phyloP scores from a whole-genome alignment of 1,140 invertebrate species.

The Tetranychus urticae region DNA sequence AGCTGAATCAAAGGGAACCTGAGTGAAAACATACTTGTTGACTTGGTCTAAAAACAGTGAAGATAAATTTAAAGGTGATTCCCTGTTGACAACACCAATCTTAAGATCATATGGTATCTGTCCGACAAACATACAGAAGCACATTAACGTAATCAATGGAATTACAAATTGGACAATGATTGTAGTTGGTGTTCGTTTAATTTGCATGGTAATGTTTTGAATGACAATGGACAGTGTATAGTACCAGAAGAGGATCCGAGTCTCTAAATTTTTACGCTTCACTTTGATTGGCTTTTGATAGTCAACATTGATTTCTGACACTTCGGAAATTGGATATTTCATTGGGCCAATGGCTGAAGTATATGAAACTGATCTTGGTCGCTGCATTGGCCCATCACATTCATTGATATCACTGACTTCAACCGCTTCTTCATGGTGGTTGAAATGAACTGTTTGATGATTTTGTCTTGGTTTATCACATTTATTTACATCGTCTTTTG shows the following conservation, averaged over 20 bases:
- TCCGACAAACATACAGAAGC: conserved; percentile 80
- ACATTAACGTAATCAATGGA: conserved; percentile 70
- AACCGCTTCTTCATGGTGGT: neutral
- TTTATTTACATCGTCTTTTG: neutral
- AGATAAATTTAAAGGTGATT: conserved; percentile 4
- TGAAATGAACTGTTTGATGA: neutral
- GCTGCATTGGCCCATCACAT: neutral
- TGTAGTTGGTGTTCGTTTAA: conserved; percentile 7
- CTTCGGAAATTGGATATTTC: neutral
- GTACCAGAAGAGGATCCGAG: conserved; percentile 24
- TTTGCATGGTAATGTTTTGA: conserved; percentile 9
- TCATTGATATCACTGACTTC: neutral
- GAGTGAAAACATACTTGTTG: neutral
- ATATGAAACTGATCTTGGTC: neutral
- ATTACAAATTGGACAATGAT: conserved; percentile 45
- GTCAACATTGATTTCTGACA: neutral
- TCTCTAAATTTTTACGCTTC: conserved; percentile 57
- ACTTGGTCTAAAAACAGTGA: neutral
- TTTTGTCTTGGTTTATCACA: neutral
- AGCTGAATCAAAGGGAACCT: neutral
- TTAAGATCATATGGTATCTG: conserved; percentile 54
- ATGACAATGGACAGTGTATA: neutral
- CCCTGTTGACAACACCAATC: conserved; percentile 42
- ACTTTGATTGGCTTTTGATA: conserved; percentile 52
- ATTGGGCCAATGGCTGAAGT: neutral